A percentile compares a stretch with the other conserved stretches of the same genome.
Conservation (phyloP, 2,113 vertebrate species). For the Arenaria interpres region DNA sequence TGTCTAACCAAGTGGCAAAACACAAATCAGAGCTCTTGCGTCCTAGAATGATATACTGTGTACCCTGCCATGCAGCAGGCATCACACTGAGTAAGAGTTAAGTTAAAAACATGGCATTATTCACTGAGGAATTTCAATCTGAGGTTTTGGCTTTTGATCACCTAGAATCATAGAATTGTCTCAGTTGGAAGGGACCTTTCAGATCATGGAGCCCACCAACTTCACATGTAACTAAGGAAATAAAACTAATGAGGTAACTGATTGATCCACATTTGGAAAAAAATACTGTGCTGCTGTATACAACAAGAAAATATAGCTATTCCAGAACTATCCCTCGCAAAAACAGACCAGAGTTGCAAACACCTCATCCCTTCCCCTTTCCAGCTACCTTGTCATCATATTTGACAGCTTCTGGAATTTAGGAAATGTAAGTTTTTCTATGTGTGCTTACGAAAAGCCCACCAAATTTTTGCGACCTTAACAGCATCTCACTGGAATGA, state of each 20-base stretch:
- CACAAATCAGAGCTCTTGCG: neutral
- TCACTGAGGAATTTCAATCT: neutral
- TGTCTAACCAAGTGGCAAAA: neutral
- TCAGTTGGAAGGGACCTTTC: too few relatives aligned
- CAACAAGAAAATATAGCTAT: neutral
- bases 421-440: neutral
- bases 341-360: neutral
- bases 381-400: neutral
- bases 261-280: neutral
- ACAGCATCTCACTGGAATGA: neutral
- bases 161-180: too few relatives aligned
- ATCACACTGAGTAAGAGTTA: neutral
- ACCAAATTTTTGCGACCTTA: neutral
- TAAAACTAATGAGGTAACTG: neutral
- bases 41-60: neutral
- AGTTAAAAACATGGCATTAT: neutral
- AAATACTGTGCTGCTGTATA: neutral
- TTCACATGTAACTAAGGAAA: neutral
- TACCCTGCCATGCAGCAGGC: neutral
- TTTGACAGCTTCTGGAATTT: neutral
- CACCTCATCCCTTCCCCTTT: neutral
- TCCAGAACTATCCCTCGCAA: neutral
- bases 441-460: neutral
- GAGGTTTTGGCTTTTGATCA: neutral
- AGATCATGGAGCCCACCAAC: too few relatives aligned